Evolutionary conservation across 2,797 vertebrate genomes (phyloP).

Genomic region (Cyclura pinguis): DNA sequence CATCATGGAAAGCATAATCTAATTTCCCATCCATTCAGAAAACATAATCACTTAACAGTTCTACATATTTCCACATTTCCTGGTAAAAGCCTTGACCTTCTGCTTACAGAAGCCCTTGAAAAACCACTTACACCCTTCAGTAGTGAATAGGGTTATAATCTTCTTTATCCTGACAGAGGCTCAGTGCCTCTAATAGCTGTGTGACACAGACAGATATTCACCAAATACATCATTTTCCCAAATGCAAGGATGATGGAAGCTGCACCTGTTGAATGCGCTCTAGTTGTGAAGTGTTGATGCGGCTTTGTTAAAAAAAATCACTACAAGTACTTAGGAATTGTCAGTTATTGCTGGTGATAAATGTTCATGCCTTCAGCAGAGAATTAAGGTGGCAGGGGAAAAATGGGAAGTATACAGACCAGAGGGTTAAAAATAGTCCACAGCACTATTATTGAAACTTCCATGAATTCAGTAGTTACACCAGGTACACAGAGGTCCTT

Average conservation of each 20-base stretch:
- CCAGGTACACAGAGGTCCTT: background rate
- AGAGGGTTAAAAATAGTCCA: background rate
- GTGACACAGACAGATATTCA: background rate
- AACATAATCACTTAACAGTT: slow-evolving; percentile 16
- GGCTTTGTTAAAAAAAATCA: background rate
- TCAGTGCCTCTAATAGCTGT: background rate
- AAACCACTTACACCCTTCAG: slow-evolving; percentile 2
- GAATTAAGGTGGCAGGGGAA: background rate
- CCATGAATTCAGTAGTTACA: background rate
- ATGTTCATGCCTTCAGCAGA: background rate
- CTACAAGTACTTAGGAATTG: background rate
- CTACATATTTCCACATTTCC: slow-evolving; percentile 6
- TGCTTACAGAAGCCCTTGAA: slow-evolving; percentile 4
- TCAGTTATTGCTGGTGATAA: background rate
- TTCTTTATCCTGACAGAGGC: background rate
- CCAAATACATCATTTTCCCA: background rate
- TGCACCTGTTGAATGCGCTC: background rate
- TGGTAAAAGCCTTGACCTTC: slow-evolving; percentile 7
- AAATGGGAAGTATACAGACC: background rate
- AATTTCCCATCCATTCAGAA: background rate
- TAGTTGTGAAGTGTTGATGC: background rate
- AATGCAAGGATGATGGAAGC: background rate
- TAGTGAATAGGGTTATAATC: background rate
- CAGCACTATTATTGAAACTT: background rate
- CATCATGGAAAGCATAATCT: background rate